These are phyloP conservation scores for Tachuris rubrigastra DNA, from an alignment of 2,113 vertebrate genomes.

Conservation along the genomic window DNA sequence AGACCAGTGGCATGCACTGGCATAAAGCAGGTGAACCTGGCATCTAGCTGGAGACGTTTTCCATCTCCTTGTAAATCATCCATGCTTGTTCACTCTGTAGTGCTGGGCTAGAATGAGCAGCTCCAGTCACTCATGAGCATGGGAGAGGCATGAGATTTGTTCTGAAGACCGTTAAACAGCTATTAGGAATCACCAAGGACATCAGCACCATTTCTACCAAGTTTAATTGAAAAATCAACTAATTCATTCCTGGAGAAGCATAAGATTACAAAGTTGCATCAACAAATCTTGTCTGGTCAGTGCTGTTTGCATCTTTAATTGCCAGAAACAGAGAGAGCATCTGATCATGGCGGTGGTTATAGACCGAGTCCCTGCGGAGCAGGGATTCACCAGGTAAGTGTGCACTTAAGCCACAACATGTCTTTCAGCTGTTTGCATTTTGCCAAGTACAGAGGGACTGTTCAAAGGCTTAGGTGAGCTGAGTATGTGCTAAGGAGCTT, in stretches of 20 bases:
- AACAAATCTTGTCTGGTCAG: not conserved
- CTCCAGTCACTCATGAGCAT: not conserved
- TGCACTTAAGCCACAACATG: not conserved
- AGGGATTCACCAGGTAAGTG: not conserved
- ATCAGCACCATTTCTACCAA: not conserved
- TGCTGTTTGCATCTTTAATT: not conserved
- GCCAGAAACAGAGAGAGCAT: not conserved
- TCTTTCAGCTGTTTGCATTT: not conserved
- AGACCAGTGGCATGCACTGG: not conserved
- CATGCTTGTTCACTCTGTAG: not conserved
- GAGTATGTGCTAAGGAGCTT: not conserved
- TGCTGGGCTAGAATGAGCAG: not conserved
- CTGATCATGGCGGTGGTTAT: rapidly evolving
- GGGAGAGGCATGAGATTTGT: not conserved
- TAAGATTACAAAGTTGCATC: not conserved
- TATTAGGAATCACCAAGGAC: not conserved
- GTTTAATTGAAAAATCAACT: not conserved
- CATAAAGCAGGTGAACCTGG: not conserved
- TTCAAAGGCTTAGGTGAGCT: not conserved
- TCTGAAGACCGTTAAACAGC: not conserved
- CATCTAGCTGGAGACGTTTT: not conserved
- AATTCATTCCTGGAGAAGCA: not conserved
- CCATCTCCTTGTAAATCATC: not conserved
- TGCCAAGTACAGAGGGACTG: not conserved
- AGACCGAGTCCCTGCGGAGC: rapidly evolving